Conservation (phyloP, 2,113 vertebrate genomes). For the Myrmecobius fasciatus region DNA sequence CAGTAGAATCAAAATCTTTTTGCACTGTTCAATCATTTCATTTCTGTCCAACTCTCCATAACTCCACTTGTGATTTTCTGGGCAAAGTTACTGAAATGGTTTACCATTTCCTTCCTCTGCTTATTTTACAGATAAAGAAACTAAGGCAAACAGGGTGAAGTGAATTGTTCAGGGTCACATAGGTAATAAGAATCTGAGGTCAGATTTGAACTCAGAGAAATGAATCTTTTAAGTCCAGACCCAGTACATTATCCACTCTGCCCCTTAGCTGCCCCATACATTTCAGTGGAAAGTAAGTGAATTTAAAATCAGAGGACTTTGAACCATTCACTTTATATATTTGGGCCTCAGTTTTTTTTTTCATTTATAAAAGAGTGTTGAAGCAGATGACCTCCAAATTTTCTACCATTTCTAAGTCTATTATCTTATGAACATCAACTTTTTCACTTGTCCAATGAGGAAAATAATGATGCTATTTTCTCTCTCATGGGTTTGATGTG, state of each 20-base stretch:
- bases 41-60: not conserved
- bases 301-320: not conserved
- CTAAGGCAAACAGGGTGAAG: not conserved
- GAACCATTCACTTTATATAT: not conserved
- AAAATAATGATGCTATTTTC: not conserved
- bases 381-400: not conserved
- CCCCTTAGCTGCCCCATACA: not conserved
- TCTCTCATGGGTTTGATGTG: not conserved
- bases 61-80: not conserved
- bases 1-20: not conserved
- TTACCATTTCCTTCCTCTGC: not conserved
- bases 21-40: not conserved
- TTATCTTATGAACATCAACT: not conserved
- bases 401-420: not conserved
- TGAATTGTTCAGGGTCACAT: not conserved
- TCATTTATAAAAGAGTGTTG: not conserved
- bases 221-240: too few species aligned
- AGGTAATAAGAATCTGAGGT: not conserved
- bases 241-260: not conserved
- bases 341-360: not conserved
- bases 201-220: not conserved
- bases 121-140: not conserved
- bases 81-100: not conserved
- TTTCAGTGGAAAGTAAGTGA: not conserved
- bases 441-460: not conserved